A percentile compares a stretch with the other conserved stretches of the same genome.
Conservation (phyloP, 2,113 vertebrate genomes). For the Eptatretus burgeri region DNA sequence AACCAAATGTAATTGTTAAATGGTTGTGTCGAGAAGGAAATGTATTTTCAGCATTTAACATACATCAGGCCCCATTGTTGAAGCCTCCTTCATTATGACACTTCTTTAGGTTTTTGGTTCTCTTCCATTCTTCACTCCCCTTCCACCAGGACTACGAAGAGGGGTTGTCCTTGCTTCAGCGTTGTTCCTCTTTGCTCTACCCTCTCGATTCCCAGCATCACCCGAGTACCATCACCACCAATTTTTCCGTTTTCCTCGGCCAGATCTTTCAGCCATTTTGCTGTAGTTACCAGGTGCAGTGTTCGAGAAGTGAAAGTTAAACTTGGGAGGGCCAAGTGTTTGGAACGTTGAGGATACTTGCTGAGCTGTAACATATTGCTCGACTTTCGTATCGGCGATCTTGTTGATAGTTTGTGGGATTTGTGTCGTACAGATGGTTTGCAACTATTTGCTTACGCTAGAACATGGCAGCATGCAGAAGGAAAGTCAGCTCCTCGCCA, state of each 20-base stretch:
- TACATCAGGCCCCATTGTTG: not conserved
- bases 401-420: too few species aligned
- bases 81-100: too few species aligned
- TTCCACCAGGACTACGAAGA: not conserved
- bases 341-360: too few species aligned
- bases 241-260: not conserved
- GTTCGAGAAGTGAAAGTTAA: too few species aligned
- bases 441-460: not conserved
- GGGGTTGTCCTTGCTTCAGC: conserved; percentile 1
- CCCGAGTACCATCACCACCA: not conserved
- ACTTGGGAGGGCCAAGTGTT: too few species aligned
- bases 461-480: not conserved
- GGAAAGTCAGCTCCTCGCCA: not conserved
- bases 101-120: too few species aligned
- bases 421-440: not conserved
- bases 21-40: too few species aligned
- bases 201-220: not conserved
- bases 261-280: not conserved
- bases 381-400: too few species aligned
- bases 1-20: too few species aligned
- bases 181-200: not conserved
- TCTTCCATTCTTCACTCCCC: not conserved
- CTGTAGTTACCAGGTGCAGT: not conserved
- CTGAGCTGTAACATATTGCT: too few species aligned
- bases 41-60: too few species aligned